Evolutionary conservation across 2,797 vertebrate species (phyloP), one percentile per base, ranked within the genome.

Genomic region (Gobionotothen gibberifrons): DNA sequence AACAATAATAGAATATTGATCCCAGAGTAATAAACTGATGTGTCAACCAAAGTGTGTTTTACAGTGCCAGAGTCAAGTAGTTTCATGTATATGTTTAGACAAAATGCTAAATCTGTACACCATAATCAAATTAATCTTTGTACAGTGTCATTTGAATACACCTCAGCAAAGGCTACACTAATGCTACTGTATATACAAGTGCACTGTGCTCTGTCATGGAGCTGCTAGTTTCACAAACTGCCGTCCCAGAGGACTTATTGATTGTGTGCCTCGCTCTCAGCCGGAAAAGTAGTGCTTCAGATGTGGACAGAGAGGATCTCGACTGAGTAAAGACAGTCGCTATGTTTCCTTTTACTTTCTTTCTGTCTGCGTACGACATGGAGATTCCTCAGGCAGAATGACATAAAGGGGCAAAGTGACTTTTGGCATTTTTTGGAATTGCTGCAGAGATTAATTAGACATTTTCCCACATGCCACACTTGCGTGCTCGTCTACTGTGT

Each of bases 401-500:
- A 76, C n/a, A 12, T 2, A 36, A 44, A 64, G 63, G 29, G 15
- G 40, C 16, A 71, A 55, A 46, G 54, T 44, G 61, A 76, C 42
- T 71, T 84, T 55, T 79, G 66, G 74, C 32, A 73, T 72, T 68
- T 65, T 43, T 74, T 59, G 46, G 60, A 78, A 69, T 77, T 79
- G 15, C 68, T 51, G 71, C 68, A 77, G 76, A 89, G 75, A 93
- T 88, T 82, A 89, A 93, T 91, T 81, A 81, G 85, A 78, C 74
- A 70, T 53, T 63, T 61, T 82, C 49, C 54, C 29, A 40, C 82
- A 70, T 43, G 70, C 69, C 74, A 81, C 70, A 78, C 81, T 76
- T 70, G 74, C 68, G 67, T 78, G 83, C 65, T 87, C 82, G 80
- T 84, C 70, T n/a, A 17, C 68, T 77, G 71, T 56, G 49, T 77